Conservation (phyloP, 2,113 vertebrate genomes). For the Zosterops lateralis region DNA sequence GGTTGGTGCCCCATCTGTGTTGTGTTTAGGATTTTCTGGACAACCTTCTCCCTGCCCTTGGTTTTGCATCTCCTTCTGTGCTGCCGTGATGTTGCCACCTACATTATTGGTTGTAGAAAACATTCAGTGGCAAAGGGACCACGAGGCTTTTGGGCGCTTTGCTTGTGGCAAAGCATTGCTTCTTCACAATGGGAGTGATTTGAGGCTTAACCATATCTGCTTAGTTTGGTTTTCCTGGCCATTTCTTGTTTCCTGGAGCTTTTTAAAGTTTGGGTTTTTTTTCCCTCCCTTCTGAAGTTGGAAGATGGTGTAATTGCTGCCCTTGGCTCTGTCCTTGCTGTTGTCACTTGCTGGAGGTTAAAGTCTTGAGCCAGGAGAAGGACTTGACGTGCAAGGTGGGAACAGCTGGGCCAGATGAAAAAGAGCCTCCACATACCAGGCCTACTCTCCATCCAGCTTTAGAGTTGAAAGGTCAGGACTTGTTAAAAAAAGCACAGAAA, state of each 20-base stretch:
- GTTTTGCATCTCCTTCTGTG: not conserved
- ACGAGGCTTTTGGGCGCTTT: not conserved
- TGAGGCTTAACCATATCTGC: not conserved
- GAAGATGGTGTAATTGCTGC: constrained; percentile 64
- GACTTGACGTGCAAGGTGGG: constrained; percentile 74
- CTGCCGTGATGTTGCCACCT: fast-evolving
- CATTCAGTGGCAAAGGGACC: not conserved
- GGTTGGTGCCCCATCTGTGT: not conserved
- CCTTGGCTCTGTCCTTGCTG: constrained; percentile 60
- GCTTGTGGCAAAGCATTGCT: not conserved
- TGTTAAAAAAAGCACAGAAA: not conserved
- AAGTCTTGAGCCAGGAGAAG: constrained; percentile 75
- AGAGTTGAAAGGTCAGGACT: constrained; percentile 22
- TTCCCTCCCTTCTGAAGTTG: not conserved
- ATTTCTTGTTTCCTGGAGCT: constrained; percentile 43
- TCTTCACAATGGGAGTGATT: not conserved
- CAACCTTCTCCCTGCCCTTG: not conserved
- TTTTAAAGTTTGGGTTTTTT: not conserved
- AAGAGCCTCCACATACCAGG: constrained; percentile 42
- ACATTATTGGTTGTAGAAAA: not conserved
- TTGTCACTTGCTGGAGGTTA: constrained; percentile 74
- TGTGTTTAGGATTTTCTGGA: not conserved
- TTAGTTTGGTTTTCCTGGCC: constrained; percentile 25
- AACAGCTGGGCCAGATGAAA: constrained; percentile 78
- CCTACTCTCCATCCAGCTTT: constrained; percentile 25